Evolutionary conservation across 1,140 invertebrate species (phyloP).

Genomic region (Leguminivora glycinivorella): DNA sequence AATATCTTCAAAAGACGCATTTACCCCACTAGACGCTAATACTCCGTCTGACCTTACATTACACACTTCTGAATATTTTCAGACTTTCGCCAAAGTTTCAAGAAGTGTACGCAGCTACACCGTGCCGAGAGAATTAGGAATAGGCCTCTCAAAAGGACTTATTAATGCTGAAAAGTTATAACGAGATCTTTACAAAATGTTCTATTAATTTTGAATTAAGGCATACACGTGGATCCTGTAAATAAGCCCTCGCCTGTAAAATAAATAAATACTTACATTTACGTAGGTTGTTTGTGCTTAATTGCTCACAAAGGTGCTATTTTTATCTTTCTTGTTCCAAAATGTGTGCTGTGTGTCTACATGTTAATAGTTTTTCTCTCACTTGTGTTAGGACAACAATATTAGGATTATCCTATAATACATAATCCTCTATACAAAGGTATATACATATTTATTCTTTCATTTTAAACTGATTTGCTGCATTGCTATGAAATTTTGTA

Average conservation of each 20-base stretch:
- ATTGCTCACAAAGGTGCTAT: background rate
- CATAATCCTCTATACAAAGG: no score
- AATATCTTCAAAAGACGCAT: no score
- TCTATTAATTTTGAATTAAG: background rate
- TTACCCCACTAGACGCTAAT: no score
- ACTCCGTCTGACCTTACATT: no score
- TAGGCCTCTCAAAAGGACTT: background rate
- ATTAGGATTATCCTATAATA: no score
- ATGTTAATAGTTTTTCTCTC: no score
- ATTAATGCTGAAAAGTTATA: constrained; percentile 5
- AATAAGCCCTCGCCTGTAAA: background rate
- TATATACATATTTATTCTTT: no score
- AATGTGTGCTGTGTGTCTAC: background rate
- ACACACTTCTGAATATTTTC: background rate
- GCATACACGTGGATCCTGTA: background rate
- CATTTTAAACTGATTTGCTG: no score
- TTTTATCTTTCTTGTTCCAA: background rate
- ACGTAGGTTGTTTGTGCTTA: no score
- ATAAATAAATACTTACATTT: background rate
- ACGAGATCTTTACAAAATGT: background rate
- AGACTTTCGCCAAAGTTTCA: background rate
- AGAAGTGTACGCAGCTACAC: background rate
- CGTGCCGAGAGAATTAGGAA: background rate
- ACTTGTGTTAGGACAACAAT: no score
- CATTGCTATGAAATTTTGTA: no score